Base-by-base conservation (phyloP, 2,797 vertebrate genomes). In the Falco berigora region DNA sequence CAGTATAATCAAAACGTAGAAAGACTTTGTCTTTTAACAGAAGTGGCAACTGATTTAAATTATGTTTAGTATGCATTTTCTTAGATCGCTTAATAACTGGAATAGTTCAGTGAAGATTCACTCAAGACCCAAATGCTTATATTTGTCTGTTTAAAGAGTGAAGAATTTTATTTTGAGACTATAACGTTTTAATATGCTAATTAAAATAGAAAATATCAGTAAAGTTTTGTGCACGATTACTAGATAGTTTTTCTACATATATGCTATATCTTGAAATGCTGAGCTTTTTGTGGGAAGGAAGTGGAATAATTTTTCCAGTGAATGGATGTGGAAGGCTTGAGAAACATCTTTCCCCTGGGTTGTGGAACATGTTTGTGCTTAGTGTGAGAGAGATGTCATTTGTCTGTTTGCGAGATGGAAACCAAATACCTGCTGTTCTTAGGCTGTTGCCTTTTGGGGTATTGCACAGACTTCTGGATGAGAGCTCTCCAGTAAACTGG, bases 341-440 rank as follows among this genome's bases (percentile, higher is more conserved):
- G 88, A 90, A 93, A 85, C 83, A 63, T 66, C 88, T 93, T 95
- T 93, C 86, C 92, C 90, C 94, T 94, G 96, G 88, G 88, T 88
- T 52, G 90, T 85, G 59, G 91, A 95, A 44, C 83, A 59, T 50
- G 90, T 76, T 93, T 92, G 88, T 94, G 88, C 77, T 78, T 55
- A 90, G 86, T 73, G 86, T 73, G 94, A 83, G 87, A 88, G 82
- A 69, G 66, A 34, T 73, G 88, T 52, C 83, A 66, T 92, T 94
- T 88, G 74, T 97, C 89, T 94, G 84, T 55, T 77, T 68, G 92
- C 1, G 40, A 71, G 84, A 67, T 71, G 88, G 73, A 67, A 88
- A 55, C 73, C 91, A 86, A 77, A 50, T 68, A 40, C 94, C 91
- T 91, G 91, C 82, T 90, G 93, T 72, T 81, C 56, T 27, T 74